Evolutionary conservation across 2,888 invertebrate species (phyloP).

Genomic region (Linnaemya vulpina): DNA sequence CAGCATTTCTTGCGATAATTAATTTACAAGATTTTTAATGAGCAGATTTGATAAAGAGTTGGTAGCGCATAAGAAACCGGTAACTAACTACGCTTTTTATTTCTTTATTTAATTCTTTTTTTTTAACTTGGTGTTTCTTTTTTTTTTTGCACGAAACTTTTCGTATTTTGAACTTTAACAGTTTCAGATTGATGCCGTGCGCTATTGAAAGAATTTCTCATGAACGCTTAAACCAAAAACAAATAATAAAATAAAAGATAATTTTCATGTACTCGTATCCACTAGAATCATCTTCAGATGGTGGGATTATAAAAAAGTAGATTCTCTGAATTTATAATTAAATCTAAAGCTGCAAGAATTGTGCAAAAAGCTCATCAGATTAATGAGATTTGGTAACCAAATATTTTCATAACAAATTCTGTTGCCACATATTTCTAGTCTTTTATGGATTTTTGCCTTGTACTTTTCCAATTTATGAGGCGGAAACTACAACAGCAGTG

Average conservation of each 20-base stretch:
- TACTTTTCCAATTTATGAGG: not conserved
- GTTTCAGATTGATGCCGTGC: constrained; percentile 56
- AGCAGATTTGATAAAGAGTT: constrained; percentile 43
- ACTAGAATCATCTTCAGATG: constrained; percentile 27
- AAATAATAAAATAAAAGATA: constrained; percentile 39
- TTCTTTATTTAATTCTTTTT: constrained; percentile 1
- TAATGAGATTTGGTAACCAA: not conserved
- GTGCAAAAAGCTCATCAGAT: not conserved
- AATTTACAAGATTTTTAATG: constrained; percentile 54
- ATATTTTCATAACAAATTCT: not conserved
- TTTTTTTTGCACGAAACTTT: constrained; percentile 28
- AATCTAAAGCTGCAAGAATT: not conserved
- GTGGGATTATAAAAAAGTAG: not conserved
- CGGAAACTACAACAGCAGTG: not conserved
- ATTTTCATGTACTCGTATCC: not conserved
- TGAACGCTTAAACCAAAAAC: constrained; percentile 15
- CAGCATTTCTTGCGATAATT: constrained; percentile 38
- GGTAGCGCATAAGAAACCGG: constrained; percentile 5
- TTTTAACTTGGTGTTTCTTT: not conserved
- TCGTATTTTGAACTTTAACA: constrained; percentile 45
- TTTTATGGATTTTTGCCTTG: not conserved
- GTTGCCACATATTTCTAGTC: not conserved
- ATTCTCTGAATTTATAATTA: constrained; percentile 20
- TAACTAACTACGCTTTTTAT: not conserved
- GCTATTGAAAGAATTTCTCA: constrained; percentile 64